A percentile compares a stretch with the other conserved stretches of the same genome.
phyloP scores from a whole-genome alignment of 2,113 vertebrate species.

The Austrofundulus limnaeus region DNA sequence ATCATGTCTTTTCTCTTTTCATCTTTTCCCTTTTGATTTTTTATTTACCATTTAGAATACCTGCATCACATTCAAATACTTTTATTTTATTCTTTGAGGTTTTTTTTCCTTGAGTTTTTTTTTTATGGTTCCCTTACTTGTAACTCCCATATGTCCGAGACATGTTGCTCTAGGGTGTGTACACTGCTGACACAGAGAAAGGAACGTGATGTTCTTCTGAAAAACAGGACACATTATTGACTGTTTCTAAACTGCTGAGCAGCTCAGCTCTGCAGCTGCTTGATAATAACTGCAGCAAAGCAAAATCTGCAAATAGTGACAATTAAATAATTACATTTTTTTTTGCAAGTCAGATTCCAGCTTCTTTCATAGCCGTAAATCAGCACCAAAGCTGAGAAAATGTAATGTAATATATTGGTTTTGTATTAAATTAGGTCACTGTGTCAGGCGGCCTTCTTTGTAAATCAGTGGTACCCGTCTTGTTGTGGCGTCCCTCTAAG shows the following conservation, averaged over 20 bases:
- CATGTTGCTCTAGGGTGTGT: constrained; percentile 42
- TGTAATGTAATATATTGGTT: not conserved
- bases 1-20: constrained; percentile 41
- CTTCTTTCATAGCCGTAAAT: not conserved
- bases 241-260: constrained; percentile 1
- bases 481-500: constrained; percentile 16
- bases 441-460: constrained; percentile 41
- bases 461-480: constrained; percentile 6
- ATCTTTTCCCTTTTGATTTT: constrained; percentile 32
- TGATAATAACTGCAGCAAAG: constrained; percentile 25
- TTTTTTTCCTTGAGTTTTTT: constrained; percentile 26
- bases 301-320: constrained; percentile 10
- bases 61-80: constrained; percentile 11
- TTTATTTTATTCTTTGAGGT: constrained; percentile 46
- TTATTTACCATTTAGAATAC: constrained; percentile 24
- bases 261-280: constrained; percentile 54
- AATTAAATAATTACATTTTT: too few species aligned
- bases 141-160: constrained; percentile 36
- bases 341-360: not conserved
- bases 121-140: constrained; percentile 20
- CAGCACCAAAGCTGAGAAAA: not conserved
- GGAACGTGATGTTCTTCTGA: constrained; percentile 39
- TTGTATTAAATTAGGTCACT: constrained; percentile 53
- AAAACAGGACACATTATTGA: constrained; percentile 63
- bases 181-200: constrained; percentile 36